phyloP scores from a whole-genome alignment of 2,113 vertebrate genomes.

The Sardina pilchardus region DNA sequence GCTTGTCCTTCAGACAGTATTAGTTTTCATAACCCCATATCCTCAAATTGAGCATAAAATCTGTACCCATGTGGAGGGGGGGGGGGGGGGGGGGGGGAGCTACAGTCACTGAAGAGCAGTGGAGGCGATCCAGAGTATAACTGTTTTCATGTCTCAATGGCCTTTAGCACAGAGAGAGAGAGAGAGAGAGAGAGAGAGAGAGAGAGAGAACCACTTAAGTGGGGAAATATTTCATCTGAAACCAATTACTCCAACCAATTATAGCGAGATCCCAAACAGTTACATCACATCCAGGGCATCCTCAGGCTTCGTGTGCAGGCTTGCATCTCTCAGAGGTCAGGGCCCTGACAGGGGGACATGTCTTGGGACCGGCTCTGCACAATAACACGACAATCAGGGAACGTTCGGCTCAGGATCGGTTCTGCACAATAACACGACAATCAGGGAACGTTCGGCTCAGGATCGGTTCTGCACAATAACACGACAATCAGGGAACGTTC shows the following conservation, averaged over 20 bases:
- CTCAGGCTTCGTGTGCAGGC: neutral
- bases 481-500: too few species aligned
- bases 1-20: neutral
- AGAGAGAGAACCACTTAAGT: neutral
- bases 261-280: neutral
- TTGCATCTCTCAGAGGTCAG: too few species aligned
- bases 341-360: too few species aligned
- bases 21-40: neutral
- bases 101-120: neutral
- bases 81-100: neutral
- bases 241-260: neutral
- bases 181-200: neutral
- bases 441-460: too few species aligned
- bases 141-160: neutral
- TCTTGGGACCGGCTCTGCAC: too few species aligned
- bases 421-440: too few species aligned
- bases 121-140: neutral
- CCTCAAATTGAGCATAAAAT: slow-evolving; percentile 13
- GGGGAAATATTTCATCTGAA: neutral
- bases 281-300: neutral
- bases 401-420: too few species aligned
- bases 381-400: too few species aligned
- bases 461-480: too few species aligned
- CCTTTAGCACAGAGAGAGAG: neutral
- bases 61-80: neutral